phyloP scores from a whole-genome alignment of 53 echinoderm and acorn worm species.

The Holothuria scabra region DNA sequence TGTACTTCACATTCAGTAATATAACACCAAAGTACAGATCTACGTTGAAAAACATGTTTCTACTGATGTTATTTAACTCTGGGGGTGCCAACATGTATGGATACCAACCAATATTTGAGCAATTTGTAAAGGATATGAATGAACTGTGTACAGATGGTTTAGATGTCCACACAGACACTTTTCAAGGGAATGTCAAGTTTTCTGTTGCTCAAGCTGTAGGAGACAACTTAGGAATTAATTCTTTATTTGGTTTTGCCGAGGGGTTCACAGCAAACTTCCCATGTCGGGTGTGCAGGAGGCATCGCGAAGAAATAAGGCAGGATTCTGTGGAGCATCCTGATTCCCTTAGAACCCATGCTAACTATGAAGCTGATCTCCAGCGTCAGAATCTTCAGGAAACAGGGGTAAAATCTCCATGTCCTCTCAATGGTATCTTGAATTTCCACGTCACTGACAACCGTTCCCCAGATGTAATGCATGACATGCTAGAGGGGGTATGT shows the following conservation, averaged over 20 bases:
- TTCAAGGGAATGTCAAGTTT: conserved; percentile 37
- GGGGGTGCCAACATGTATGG: conserved; percentile 55
- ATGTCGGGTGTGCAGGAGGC: conserved; percentile 54
- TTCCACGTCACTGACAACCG: conserved; percentile 53
- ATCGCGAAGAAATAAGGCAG: conserved; percentile 36
- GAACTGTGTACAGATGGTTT: conserved; percentile 43
- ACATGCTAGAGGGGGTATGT: no score
- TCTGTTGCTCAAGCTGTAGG: conserved; percentile 36
- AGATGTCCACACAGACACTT: conserved; percentile 13
- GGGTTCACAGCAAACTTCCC: conserved; percentile 57
- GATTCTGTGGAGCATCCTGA: conserved; percentile 13
- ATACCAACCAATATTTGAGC: conserved; percentile 50
- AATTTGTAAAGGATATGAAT: conserved; percentile 58
- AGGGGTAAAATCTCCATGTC: conserved; percentile 48
- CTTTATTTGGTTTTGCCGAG: conserved; percentile 45
- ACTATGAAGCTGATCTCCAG: conserved; percentile 56
- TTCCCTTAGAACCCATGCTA: conserved; percentile 20
- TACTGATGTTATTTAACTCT: conserved; percentile 52
- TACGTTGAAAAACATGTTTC: conserved; percentile 47
- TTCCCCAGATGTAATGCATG: conserved; percentile 64
- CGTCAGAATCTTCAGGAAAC: conserved; percentile 51
- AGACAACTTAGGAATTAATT: conserved; percentile 53
- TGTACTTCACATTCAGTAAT: conserved; percentile 61
- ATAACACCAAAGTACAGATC: conserved; percentile 59
- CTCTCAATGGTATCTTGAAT: conserved; percentile 25